phyloP scores from a whole-genome alignment of 2,888 invertebrate genomes.

The Ennomos erosarius region DNA sequence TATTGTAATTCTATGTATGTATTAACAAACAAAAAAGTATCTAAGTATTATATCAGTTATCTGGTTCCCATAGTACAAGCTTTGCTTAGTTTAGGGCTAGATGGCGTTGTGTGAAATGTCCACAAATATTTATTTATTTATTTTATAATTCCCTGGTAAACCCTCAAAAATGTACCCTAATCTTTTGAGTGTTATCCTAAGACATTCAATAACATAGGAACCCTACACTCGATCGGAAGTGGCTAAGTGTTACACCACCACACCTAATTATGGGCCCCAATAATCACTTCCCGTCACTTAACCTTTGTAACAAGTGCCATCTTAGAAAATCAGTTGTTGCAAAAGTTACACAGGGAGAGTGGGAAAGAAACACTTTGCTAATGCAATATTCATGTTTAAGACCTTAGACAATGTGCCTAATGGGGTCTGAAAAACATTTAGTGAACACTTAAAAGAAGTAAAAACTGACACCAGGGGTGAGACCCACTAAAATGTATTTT shows the following conservation, averaged over 20 bases:
- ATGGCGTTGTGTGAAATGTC: too few relatives aligned
- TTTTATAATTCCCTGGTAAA: too few relatives aligned
- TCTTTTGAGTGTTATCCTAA: conserved; percentile 7
- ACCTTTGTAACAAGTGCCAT: conserved; percentile 46
- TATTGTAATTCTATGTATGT: too few relatives aligned
- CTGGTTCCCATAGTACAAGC: too few relatives aligned
- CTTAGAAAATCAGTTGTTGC: conserved; percentile 21
- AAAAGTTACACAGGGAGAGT: conserved; percentile 25
- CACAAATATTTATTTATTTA: too few relatives aligned
- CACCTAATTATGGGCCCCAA: conserved; percentile 71
- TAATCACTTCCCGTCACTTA: conserved; percentile 73
- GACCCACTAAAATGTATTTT: neutral
- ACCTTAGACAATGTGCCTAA: conserved; percentile 14
- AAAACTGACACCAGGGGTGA: conserved; percentile 37
- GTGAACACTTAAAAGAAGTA: conserved; percentile 36
- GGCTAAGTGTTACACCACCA: conserved; percentile 70
- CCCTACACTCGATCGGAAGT: conserved; percentile 67
- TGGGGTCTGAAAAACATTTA: conserved; percentile 10
- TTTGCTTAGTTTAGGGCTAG: too few relatives aligned
- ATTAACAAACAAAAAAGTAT: too few relatives aligned
- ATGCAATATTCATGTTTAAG: conserved; percentile 59
- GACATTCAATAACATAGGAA: conserved; percentile 40
- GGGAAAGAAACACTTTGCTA: conserved; percentile 46
- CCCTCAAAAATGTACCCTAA: too few relatives aligned
- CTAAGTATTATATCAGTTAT: too few relatives aligned